Conservation (phyloP, 2,888 invertebrate genomes). For the Herminia tarsipennalis region DNA sequence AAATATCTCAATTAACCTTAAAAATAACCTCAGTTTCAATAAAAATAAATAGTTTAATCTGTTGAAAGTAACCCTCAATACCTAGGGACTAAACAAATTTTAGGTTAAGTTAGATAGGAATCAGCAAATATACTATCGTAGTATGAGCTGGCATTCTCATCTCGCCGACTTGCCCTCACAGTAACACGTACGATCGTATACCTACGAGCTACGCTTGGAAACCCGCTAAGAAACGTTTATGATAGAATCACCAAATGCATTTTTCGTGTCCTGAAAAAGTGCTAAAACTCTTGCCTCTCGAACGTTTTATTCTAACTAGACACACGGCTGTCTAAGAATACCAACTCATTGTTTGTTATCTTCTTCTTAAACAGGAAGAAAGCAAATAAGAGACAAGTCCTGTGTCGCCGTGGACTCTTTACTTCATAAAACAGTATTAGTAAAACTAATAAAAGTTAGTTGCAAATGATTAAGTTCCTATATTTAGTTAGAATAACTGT, state of each 20-base stretch:
- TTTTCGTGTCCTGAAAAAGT: constrained; percentile 81
- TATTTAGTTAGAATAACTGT: no score
- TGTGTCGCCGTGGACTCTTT: no score
- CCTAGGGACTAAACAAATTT: no score
- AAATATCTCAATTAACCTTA: no score
- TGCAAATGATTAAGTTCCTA: no score
- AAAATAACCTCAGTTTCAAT: no score
- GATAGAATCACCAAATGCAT: constrained; percentile 80
- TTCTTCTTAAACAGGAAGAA: background rate
- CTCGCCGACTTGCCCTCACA: background rate
- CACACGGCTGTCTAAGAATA: constrained; percentile 38
- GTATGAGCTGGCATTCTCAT: background rate
- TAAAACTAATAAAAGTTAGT: no score
- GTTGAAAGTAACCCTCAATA: no score
- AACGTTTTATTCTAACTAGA: constrained; percentile 57
- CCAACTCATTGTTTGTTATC: constrained; percentile 8
- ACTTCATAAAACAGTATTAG: no score
- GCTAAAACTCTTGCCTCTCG: constrained; percentile 57
- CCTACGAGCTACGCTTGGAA: constrained; percentile 43
- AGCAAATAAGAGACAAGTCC: background rate
- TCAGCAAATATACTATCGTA: background rate
- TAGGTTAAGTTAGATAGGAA: background rate
- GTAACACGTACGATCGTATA: constrained; percentile 34
- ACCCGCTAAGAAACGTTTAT: constrained; percentile 69
- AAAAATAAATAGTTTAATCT: no score